phyloP scores from a whole-genome alignment of 1,140 invertebrate species.

The Zophobas atratus region DNA sequence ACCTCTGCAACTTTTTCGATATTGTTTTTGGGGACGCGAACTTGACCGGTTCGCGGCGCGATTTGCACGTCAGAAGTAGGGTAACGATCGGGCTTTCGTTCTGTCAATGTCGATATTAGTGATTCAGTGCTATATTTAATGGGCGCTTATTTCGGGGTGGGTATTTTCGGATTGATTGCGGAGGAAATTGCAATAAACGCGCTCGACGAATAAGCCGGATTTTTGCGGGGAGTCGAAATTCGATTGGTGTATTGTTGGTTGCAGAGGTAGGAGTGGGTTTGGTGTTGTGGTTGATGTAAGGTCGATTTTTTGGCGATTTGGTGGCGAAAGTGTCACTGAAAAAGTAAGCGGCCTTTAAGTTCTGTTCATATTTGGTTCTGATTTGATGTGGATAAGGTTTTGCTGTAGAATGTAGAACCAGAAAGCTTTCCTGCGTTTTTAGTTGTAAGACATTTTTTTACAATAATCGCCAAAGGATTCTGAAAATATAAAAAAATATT shows the following conservation, averaged over 20 bases:
- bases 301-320: not conserved
- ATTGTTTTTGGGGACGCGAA: conserved; percentile 1
- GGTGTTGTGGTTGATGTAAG: not conserved
- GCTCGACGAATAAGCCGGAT: not conserved
- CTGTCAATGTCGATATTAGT: not conserved
- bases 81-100: conserved; percentile 2
- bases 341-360: no score
- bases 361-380: no score
- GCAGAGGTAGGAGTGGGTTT: no score
- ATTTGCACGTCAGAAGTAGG: not conserved
- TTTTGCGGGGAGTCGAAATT: no score
- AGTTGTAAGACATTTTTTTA: no score
- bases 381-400: no score
- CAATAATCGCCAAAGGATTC: no score
- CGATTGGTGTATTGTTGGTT: no score
- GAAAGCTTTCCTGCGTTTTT: no score
- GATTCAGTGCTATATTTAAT: conserved; percentile 8
- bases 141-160: conserved; percentile 8
- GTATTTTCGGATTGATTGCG: conserved; percentile 29
- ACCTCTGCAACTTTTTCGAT: conserved; percentile 17
- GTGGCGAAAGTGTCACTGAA: conserved; percentile 1
- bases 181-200: conserved; percentile 10
- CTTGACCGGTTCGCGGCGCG: conserved; percentile 5
- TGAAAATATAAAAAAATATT: no score
- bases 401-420: no score